A percentile compares a stretch with the other conserved stretches of the same genome.
Conservation (phyloP, 2,888 invertebrate species). For the Gasteruption jaculator region DNA sequence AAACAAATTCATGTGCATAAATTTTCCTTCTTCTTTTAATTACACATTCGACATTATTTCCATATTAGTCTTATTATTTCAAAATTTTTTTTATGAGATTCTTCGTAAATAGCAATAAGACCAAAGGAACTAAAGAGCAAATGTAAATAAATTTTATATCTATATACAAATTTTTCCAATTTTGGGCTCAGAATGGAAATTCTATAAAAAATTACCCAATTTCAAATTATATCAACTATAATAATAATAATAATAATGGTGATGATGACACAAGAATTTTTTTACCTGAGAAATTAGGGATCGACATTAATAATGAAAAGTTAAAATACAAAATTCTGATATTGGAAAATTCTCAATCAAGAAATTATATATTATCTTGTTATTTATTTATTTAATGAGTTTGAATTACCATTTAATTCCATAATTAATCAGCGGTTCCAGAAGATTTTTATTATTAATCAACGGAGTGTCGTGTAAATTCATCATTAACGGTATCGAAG, state of each 20-base stretch:
- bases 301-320: not conserved
- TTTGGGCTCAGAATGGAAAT: not conserved
- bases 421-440: constrained; percentile 86
- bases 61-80: constrained; percentile 16
- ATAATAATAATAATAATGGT: not conserved
- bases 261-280: not conserved
- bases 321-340: constrained; percentile 1
- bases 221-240: not conserved
- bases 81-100: constrained; percentile 10
- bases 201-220: not conserved
- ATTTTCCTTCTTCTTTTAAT: too few species aligned
- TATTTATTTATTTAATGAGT: not conserved
- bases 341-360: constrained; percentile 1
- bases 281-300: not conserved
- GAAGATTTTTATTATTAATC: constrained; percentile 72
- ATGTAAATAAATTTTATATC: too few species aligned
- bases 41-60: too few species aligned
- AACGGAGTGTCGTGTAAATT: constrained; percentile 80
- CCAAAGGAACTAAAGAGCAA: too few species aligned
- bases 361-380: not conserved
- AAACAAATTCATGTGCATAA: too few species aligned
- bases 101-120: too few species aligned
- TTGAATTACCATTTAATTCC: constrained; percentile 80
- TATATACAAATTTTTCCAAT: too few species aligned
- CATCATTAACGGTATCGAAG: constrained; percentile 93